These are phyloP conservation scores for Oscheius myriophilus DNA, from an alignment of 2,888 invertebrate genomes.

Conservation along the genomic window DNA sequence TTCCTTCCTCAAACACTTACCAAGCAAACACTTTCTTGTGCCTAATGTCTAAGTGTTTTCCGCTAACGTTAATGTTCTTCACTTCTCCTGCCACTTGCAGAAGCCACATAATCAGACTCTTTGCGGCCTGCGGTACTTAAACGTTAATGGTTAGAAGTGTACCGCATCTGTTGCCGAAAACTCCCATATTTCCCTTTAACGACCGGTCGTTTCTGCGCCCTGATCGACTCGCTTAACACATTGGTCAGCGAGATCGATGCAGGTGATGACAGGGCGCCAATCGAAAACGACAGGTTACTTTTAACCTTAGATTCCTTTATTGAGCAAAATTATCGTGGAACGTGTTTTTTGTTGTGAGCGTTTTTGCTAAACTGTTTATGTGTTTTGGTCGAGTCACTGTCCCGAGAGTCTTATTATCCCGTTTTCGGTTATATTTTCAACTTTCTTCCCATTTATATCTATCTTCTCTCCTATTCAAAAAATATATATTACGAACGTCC, in stretches of 20 bases:
- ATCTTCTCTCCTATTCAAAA: too few relatives aligned
- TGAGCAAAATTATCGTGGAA: too few relatives aligned
- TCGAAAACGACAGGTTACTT: slow-evolving; percentile 9
- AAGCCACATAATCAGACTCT: neutral
- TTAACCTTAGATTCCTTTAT: slow-evolving; percentile 1
- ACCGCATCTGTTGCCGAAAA: slow-evolving; percentile 18
- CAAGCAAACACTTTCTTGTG: too few relatives aligned
- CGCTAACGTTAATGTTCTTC: neutral
- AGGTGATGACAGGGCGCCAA: slow-evolving; percentile 1
- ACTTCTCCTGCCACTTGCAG: neutral
- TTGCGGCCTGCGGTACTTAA: neutral
- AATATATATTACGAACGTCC: too few relatives aligned
- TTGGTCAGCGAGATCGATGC: slow-evolving; percentile 5
- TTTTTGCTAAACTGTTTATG: too few relatives aligned
- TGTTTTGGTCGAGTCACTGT: too few relatives aligned
- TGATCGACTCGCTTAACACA: slow-evolving; percentile 17
- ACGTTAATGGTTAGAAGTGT: neutral
- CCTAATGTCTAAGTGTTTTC: neutral
- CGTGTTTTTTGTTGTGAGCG: too few relatives aligned
- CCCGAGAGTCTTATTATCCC: too few relatives aligned
- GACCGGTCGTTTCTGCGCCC: slow-evolving; percentile 4
- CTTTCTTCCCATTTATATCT: too few relatives aligned
- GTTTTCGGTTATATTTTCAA: too few relatives aligned
- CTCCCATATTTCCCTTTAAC: slow-evolving; percentile 11
- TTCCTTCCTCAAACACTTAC: slow-evolving; percentile 17